Conservation (phyloP, 2,888 invertebrate species). For the Chloromyia formosa region DNA sequence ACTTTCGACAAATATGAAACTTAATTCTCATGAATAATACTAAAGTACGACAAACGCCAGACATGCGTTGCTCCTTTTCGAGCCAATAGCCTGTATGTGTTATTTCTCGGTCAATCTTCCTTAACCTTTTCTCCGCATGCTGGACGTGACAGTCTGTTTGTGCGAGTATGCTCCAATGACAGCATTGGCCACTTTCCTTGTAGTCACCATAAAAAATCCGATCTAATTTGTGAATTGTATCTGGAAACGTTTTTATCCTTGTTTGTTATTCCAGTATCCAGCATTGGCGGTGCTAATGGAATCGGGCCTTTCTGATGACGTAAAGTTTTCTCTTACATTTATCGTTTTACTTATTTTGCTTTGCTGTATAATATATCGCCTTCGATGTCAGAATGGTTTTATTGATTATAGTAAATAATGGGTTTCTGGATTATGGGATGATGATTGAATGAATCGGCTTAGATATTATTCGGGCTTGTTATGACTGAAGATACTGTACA, state of each 20-base stretch:
- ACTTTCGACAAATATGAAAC: background rate
- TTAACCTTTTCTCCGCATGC: background rate
- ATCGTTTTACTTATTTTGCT: no score
- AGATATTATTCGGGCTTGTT: no score
- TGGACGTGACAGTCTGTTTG: slow-evolving; percentile 16
- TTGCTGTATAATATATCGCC: no score
- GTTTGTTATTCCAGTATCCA: background rate
- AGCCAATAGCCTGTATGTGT: background rate
- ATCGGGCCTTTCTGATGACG: background rate
- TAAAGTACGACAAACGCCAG: slow-evolving; percentile 1
- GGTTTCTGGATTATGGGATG: no score
- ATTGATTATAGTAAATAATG: no score
- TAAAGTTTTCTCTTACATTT: background rate
- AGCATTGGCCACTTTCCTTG: background rate
- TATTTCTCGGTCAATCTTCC: slow-evolving; percentile 11
- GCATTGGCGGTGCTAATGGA: background rate
- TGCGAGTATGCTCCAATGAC: background rate
- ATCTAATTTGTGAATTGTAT: slow-evolving; percentile 21
- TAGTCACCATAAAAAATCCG: background rate
- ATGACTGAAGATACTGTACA: no score
- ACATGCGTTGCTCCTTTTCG: background rate
- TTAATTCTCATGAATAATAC: slow-evolving; percentile 25
- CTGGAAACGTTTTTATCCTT: background rate
- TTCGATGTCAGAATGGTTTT: no score
- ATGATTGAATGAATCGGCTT: no score